These are phyloP conservation scores for Paedocypris micromegethes DNA, from an alignment of 2,797 vertebrate genomes.

Conservation along the genomic window DNA sequence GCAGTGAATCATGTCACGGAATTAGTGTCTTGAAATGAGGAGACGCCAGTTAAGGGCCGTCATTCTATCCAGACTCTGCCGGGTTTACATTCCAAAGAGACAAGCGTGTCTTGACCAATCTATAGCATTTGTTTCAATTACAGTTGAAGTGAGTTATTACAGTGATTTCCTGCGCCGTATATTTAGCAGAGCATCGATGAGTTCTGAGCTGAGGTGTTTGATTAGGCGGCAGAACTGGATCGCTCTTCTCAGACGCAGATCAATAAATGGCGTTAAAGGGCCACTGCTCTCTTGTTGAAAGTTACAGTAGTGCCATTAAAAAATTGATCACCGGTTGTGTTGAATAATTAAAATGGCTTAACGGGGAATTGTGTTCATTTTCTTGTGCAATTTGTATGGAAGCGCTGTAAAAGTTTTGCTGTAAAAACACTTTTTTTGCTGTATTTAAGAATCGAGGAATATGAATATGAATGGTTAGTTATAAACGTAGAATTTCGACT, in stretches of 20 bases:
- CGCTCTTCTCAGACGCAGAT: conserved; percentile 47
- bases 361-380: too few relatives aligned
- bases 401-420: too few relatives aligned
- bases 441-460: too few relatives aligned
- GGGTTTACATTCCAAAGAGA: conserved; percentile 63
- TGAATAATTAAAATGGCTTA: too few relatives aligned
- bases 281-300: conserved; percentile 36
- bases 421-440: too few relatives aligned
- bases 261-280: conserved; percentile 49
- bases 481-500: too few relatives aligned
- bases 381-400: too few relatives aligned
- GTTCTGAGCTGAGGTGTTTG: conserved; percentile 48
- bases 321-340: background rate
- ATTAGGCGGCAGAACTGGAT: conserved; percentile 50
- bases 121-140: conserved; percentile 67
- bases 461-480: too few relatives aligned
- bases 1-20: conserved; percentile 21
- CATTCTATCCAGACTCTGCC: conserved; percentile 50
- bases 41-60: conserved; percentile 50
- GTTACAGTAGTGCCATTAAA: conserved; percentile 42
- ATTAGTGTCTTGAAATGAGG: background rate
- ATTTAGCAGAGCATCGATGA: conserved; percentile 43
- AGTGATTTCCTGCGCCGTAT: conserved; percentile 50
- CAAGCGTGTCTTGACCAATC: conserved; percentile 47
- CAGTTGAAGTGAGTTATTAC: conserved; percentile 59